These are phyloP conservation scores for Otolemur crassicaudatus DNA, from an alignment of 2,797 vertebrate genomes.

Conservation along the genomic window DNA sequence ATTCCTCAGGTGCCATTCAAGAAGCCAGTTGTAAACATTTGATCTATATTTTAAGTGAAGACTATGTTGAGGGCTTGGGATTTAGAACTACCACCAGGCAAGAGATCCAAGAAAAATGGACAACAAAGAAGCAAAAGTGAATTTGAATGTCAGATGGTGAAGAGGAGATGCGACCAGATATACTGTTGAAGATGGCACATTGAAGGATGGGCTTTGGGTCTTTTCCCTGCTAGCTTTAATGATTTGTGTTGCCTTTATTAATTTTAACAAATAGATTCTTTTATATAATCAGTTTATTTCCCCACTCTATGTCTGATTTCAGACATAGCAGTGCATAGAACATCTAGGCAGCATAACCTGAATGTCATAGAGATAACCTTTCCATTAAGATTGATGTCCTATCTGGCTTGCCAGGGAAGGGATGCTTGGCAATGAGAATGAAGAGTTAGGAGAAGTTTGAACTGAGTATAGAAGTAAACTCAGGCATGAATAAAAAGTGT, in stretches of 20 bases:
- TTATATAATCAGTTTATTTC: not conserved
- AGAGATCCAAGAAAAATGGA: not conserved
- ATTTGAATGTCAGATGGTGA: not conserved
- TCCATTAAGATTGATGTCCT: not conserved
- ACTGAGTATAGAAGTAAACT: not conserved
- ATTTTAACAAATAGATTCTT: not conserved
- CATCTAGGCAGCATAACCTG: not conserved
- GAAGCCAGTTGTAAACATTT: not conserved
- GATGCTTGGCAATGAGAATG: not conserved
- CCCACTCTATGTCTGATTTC: not conserved
- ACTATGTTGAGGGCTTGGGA: not conserved
- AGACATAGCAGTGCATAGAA: not conserved
- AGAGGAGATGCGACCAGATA: not conserved
- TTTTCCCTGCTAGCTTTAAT: not conserved
- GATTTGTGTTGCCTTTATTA: not conserved
- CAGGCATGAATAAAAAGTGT: not conserved
- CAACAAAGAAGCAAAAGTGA: not conserved
- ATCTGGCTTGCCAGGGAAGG: too few relatives aligned
- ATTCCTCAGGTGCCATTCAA: not conserved
- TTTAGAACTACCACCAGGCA: not conserved
- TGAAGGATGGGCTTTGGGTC: not conserved
- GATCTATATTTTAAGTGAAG: not conserved
- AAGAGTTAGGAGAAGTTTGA: not conserved
- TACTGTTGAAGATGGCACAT: not conserved
- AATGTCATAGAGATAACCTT: not conserved